Evolutionary conservation across 2,113 vertebrate genomes (phyloP), one percentile per base, ranked within the genome.

Genomic region (Cryptoleucopteryx plumbea): DNA sequence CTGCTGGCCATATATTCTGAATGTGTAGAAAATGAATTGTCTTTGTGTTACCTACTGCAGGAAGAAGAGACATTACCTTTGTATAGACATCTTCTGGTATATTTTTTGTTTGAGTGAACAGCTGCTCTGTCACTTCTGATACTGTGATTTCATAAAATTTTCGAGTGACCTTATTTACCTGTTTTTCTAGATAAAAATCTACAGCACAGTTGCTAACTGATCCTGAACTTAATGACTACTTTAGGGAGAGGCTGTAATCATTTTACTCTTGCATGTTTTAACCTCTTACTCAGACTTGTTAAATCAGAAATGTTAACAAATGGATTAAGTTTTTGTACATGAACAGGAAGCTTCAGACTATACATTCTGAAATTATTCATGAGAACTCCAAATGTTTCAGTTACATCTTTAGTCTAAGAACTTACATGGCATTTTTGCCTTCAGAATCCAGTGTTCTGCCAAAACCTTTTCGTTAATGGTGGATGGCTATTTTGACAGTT

Each of bases 221-320:
- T 82, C 26, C 65, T 86, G 89, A 82, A 26, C 7, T 88, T 72
- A 75, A 75, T 43, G 34, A 21, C 38, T 62, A 50, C 68, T 91
- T 88, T 55, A 70, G 94, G 75, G 91, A 95, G 83, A 95, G 82
- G 65, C 65, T 91, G 25, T n/a, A 88, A 91, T 71, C 82, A n/a
- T 65, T 90, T 84, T 26, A 56, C 27, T 90, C 31, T 56, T 74
- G 86, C 12, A 4, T 45, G 52, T 94, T 95, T 95, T 89, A 83
- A 92, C 50, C 29, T 95, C 82, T 93, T 73, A 36, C 66, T 88
- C 70, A 91, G 82, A 43, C 47, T 70, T 43, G 11, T 86, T 73
- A 74, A 71, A 25, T 78, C 61, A 91, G 55, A 86, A 83, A 53
- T 11, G 15, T 45, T 87, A 66, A 66, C 34, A 87, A 83, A 73